phyloP scores from a whole-genome alignment of 2,888 invertebrate genomes.

The Emesis furor region DNA sequence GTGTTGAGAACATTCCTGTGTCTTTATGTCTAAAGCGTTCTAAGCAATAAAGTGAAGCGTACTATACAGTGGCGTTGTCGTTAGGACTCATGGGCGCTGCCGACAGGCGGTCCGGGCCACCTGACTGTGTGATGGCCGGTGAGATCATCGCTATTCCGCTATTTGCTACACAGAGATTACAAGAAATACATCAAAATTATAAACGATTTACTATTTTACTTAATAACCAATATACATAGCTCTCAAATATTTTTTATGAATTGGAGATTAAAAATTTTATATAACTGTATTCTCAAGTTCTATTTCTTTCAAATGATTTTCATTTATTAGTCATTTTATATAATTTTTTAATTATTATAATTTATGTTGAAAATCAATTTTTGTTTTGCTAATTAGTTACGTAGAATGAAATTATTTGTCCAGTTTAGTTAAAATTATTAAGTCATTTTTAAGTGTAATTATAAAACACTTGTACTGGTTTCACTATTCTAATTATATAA shows the following conservation, averaged over 20 bases:
- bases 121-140: conserved; percentile 91
- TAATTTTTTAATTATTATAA: too few relatives aligned
- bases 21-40: not conserved
- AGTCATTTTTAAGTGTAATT: too few relatives aligned
- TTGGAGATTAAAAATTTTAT: not conserved
- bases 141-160: conserved; percentile 76
- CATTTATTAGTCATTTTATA: too few relatives aligned
- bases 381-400: not conserved
- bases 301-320: too few relatives aligned
- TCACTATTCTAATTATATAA: too few relatives aligned
- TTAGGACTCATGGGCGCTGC: conserved; percentile 87
- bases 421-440: too few relatives aligned
- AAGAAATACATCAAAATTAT: not conserved
- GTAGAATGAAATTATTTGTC: too few relatives aligned
- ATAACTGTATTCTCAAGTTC: not conserved
- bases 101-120: conserved; percentile 87
- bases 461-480: too few relatives aligned
- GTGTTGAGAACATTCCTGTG: not conserved
- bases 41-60: not conserved
- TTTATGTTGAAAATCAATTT: not conserved
- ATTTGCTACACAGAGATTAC: conserved; percentile 10
- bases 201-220: not conserved
- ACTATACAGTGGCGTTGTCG: conserved; percentile 81
- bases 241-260: not conserved
- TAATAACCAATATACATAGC: not conserved